Evolutionary conservation across 2,888 invertebrate genomes (phyloP), one percentile per base, ranked within the genome.

Genomic region (Eucera pruinosa): DNA sequence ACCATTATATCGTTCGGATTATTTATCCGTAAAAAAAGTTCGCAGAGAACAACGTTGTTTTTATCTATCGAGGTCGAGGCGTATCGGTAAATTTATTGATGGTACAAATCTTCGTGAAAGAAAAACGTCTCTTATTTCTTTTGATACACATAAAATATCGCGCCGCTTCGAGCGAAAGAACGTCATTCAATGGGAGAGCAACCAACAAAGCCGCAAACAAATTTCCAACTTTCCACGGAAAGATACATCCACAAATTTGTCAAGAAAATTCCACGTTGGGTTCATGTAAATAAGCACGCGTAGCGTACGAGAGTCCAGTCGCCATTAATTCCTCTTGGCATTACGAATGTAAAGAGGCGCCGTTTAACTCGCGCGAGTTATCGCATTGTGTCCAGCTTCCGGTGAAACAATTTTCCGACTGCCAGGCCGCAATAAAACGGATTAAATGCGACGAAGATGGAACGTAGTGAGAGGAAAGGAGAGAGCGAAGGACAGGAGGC

Each of bases 71-170:
- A 18, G 39, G n/a, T 18, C 23, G 41, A 13, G 11, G n/a, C 2
- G 25, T 55, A 57, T 30, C 39, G 55, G 23, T 4, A 2, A 64
- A 58, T 74, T 73, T 73, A 73, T 55, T 25, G n/a, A 1, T 9
- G 33, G 39, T 33, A 48, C 60, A 64, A 64, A 57, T 73, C 11
- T 27, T 18, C 0, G 3, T 20, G 13, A 11, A 13, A 9, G 1
- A 25, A 27, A 58, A 52, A 11, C n/a, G 13, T 27, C 50, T 23
- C 39, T 39, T 25, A 3, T 47, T 39, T 18, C 15, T 7, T 23
- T 9, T 1, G n/a, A n/a, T n/a, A n/a, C 15, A 5, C 30, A 45
- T n/a, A 20, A 25, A 47, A 54, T 70, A 52, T 52, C 7, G 20
- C 9, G 1, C 9, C 18, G 7, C 23, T 54, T 20, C 20, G 18